phyloP scores from a whole-genome alignment of 2,888 invertebrate species.

The Frankliniella fusca region DNA sequence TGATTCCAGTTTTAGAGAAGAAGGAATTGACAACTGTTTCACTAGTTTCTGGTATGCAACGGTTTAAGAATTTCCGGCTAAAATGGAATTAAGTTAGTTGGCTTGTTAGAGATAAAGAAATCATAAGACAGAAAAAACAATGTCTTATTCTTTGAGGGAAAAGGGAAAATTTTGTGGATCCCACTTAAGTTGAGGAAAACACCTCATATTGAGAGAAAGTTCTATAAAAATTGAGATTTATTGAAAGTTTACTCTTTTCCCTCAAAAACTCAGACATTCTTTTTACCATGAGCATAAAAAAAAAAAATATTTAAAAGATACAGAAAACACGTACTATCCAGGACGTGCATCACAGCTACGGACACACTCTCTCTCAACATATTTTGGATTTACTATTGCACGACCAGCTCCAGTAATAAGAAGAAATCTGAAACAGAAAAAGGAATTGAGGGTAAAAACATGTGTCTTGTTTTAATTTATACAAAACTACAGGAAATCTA shows the following conservation, averaged over 20 bases:
- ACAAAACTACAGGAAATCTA: constrained; percentile 14
- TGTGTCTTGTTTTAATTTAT: background rate
- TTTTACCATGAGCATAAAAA: no score
- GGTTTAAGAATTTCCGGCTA: constrained; percentile 52
- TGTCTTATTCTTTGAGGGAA: no score
- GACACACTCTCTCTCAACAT: constrained; percentile 45
- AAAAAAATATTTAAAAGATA: background rate
- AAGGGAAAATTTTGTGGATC: no score
- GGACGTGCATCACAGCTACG: constrained; percentile 42
- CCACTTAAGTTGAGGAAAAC: no score
- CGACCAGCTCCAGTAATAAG: constrained; percentile 43
- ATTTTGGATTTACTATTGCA: constrained; percentile 38
- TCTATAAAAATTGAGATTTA: constrained; percentile 26
- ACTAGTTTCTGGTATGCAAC: constrained; percentile 52
- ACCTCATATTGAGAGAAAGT: no score
- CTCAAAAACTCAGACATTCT: no score
- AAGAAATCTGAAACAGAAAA: constrained; percentile 42
- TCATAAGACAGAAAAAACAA: no score
- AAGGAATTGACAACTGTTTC: constrained; percentile 47
- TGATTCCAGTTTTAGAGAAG: constrained; percentile 51
- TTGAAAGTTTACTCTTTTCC: background rate
- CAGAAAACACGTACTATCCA: constrained; percentile 45
- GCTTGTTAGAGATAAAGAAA: constrained; percentile 28
- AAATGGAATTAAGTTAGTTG: constrained; percentile 30
- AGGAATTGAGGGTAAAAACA: background rate